Evolutionary conservation across 37 sponge, comb jelly and placozoan genomes (phyloP).

Genomic region (Dysidea cf. avara): DNA sequence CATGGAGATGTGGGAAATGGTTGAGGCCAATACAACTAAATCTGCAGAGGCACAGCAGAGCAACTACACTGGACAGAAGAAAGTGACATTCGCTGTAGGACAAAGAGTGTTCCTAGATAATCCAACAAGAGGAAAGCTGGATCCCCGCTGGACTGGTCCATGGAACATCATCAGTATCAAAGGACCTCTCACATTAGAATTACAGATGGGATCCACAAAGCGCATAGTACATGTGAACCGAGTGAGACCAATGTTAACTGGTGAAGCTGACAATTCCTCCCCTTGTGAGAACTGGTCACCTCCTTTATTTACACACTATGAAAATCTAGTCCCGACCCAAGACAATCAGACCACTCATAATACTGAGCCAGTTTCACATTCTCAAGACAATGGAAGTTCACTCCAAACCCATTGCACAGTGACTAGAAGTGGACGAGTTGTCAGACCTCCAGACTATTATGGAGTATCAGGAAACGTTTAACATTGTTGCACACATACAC

Average conservation of each 20-base stretch:
- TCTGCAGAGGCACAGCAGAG: background rate
- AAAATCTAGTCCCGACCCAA: background rate
- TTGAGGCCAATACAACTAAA: background rate
- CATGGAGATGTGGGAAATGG: background rate
- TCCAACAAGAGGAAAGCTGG: background rate
- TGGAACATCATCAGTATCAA: background rate
- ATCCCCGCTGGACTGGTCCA: constrained; percentile 6
- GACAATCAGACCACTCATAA: no score
- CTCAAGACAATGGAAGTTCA: no score
- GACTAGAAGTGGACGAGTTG: constrained; percentile 3
- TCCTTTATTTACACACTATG: background rate
- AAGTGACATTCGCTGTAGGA: background rate
- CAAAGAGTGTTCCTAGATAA: background rate
- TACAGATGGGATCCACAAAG: background rate
- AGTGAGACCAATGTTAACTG: background rate
- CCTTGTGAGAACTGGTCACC: background rate
- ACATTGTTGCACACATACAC: no score
- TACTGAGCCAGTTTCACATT: no score
- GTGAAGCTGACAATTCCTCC: background rate
- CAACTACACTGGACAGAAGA: background rate
- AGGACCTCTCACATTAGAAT: background rate
- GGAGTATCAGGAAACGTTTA: no score
- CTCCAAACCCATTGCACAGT: background rate
- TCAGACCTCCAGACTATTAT: background rate
- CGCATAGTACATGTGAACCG: background rate